Evolutionary conservation across 30 jellyfish, hydroid and myxozoan genomes (phyloP).

Genomic region (Mastigias papua): DNA sequence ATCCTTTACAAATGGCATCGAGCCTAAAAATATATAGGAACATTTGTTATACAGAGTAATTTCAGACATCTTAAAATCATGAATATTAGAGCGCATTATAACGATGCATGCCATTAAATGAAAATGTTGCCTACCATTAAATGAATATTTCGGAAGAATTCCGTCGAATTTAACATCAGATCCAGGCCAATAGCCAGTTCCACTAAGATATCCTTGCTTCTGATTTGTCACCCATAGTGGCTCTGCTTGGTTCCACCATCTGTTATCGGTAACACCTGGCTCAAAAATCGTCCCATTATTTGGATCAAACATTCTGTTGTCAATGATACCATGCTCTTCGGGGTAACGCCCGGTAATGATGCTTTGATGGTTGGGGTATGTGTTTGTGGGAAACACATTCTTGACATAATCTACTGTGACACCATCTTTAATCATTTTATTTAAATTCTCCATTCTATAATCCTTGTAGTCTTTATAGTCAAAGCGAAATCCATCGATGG

Average conservation of each 20-base stretch:
- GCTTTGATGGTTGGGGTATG: slow-evolving; percentile 95
- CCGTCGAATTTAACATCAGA: slow-evolving; percentile 61
- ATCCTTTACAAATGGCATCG: slow-evolving; percentile 35
- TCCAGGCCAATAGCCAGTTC: slow-evolving; percentile 91
- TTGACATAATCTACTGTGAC: slow-evolving; percentile 86
- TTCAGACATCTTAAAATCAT: not conserved
- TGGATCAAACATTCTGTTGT: slow-evolving; percentile 82
- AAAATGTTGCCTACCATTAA: slow-evolving; percentile 6
- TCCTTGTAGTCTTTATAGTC: slow-evolving; percentile 66
- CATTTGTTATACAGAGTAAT: not conserved
- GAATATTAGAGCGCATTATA: not conserved
- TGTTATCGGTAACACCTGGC: slow-evolving; percentile 64
- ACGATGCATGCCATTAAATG: not conserved
- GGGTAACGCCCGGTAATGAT: slow-evolving; percentile 94
- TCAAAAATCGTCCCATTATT: slow-evolving; percentile 71
- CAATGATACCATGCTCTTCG: slow-evolving; percentile 92
- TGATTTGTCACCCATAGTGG: slow-evolving; percentile 90
- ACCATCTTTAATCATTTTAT: slow-evolving; percentile 71
- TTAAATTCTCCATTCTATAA: slow-evolving; percentile 55
- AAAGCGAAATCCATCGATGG: slow-evolving; percentile 96
- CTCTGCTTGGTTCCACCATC: slow-evolving; percentile 86
- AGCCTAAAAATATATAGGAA: slow-evolving; percentile 2
- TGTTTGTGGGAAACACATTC: slow-evolving; percentile 91
- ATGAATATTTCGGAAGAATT: slow-evolving; percentile 23
- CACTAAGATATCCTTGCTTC: slow-evolving; percentile 73